These are phyloP conservation scores for Labroides dimidiatus DNA, from an alignment of 2,797 vertebrate genomes.

Conservation along the genomic window DNA sequence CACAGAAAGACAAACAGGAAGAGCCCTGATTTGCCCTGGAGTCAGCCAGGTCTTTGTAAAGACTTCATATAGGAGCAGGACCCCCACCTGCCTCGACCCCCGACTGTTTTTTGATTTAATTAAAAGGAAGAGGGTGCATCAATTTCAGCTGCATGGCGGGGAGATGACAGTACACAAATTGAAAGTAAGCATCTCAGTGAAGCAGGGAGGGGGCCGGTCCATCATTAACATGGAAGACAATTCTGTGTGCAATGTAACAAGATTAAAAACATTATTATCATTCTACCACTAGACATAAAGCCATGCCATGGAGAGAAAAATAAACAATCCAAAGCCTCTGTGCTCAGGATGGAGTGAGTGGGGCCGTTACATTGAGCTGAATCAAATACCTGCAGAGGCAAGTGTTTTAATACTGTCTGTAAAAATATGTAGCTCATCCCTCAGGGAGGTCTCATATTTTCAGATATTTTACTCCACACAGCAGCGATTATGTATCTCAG, in stretches of 20 bases:
- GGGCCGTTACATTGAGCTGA: slow-evolving; percentile 34
- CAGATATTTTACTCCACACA: slow-evolving; percentile 49
- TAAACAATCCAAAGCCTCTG: slow-evolving; percentile 44
- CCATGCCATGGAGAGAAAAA: slow-evolving; percentile 44
- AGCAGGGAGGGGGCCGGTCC: slow-evolving; percentile 72
- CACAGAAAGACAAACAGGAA: neutral
- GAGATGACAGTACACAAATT: slow-evolving; percentile 89
- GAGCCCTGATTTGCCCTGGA: slow-evolving; percentile 34
- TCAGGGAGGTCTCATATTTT: slow-evolving; percentile 54
- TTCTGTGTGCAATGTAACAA: slow-evolving; percentile 85
- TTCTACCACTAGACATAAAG: slow-evolving; percentile 67
- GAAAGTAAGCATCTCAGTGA: slow-evolving; percentile 84
- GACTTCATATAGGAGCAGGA: slow-evolving; percentile 58
- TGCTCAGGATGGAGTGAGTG: slow-evolving; percentile 29
- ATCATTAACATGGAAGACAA: slow-evolving; percentile 86
- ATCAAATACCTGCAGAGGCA: slow-evolving; percentile 31
- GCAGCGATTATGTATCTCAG: slow-evolving; percentile 56
- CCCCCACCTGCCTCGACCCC: slow-evolving; percentile 70
- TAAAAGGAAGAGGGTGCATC: slow-evolving; percentile 83
- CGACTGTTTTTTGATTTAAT: slow-evolving; percentile 85
- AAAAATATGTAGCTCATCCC: slow-evolving; percentile 45
- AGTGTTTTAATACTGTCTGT: slow-evolving; percentile 40
- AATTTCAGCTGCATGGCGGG: slow-evolving; percentile 76
- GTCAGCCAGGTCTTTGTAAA: slow-evolving; percentile 57
- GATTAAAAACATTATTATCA: slow-evolving; percentile 87